Evolutionary conservation across 2,888 invertebrate species (phyloP), one percentile per base, ranked within the genome.

Genomic region (Ennomos fuscantarius): DNA sequence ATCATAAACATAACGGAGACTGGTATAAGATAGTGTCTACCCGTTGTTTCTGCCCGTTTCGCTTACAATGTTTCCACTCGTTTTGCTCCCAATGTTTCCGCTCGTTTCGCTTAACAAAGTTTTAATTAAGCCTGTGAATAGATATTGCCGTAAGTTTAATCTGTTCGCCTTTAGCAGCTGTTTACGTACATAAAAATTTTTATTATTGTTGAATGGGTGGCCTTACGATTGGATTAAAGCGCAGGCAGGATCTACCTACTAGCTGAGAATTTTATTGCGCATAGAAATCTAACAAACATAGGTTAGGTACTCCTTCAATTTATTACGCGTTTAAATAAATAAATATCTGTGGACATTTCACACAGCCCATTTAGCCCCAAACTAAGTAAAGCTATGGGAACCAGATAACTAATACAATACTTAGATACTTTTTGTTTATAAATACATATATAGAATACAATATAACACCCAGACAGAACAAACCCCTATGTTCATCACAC

Each of bases 21-120:
- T 65, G 65, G 68, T 68, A 69, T 58, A 59, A 55, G 63, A 62
- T 61, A 63, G 50, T 51, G 42, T 34, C 47, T 48, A 40, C 59
- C 55, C 51, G 56, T 24, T 24, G 50, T 51, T 37, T 34, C 47
- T 48, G 37, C 59, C 55, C 51, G 56, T 60, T 53, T 41, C 47
- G 32, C 55, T 48, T 55, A 42, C 55, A 55, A 53, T 60, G 60
- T 55, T 65, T 60, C 55, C 43, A 45, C 50, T 56, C 46, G 35
- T 54, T 55, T 46, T 32, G 43, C 53, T 36, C 13, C 13, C 35
- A 12, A 55, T 45, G 50, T 50, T 50, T 45, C 46, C 57, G 48
- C 47, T 48, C 43, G 51, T 57, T 57, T 47, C 47, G 48, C 57
- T 48, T 44, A 48, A 39, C 48, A 54, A 59, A 53, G 49, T 58